Base-by-base conservation (phyloP, 2,113 vertebrate species). In the Oncorhynchus tshawytscha region DNA sequence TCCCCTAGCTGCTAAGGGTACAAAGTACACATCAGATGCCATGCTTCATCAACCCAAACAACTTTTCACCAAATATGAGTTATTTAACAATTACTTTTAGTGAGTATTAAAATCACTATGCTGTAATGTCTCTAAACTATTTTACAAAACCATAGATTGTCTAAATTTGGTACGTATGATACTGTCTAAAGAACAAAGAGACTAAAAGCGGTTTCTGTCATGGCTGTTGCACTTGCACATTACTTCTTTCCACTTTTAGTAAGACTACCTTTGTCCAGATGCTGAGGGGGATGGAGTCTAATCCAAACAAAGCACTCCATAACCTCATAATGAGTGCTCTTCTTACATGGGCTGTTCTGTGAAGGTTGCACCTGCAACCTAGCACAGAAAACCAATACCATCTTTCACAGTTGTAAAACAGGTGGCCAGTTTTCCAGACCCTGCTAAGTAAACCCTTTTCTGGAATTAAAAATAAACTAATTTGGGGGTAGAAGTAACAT, bases 231-330 rank as follows among this genome's bases (percentile, higher is more conserved):
- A 34, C 27, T 67, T 25, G 13, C 66, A 34, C 27, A 67, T 67
- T 0, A 67, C 27, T 31, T 68, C 16, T 31, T 68, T 68, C 11
- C 0, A 11, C 67, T 68, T 5, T 68, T 31, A 31, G 18, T 68
- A 45, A 34, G 67, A 68, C 67, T 20, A 68, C 67, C 67, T 68
- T 68, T 68, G 67, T 34, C 16, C 67, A 68, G 31, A 68, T 68
- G 31, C 29, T 27, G 62, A 66, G 64, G 12, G 24, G 31, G 31
- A 45, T 9, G 31, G 3, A 16, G 67, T 5, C 29, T 39, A 39
- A 68, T 31, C 27, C 5, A 18, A 68, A n/a, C 6, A 68, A 18
- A 20, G 31, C 31, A 15, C 18, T 68, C 67, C 8, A 31, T 68
- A 67, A 67, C 27, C 13, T 34, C 67, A 8, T 29, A 66, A 66